phyloP scores from a whole-genome alignment of 2,888 invertebrate species.

The Acanthosoma haemorrhoidale region DNA sequence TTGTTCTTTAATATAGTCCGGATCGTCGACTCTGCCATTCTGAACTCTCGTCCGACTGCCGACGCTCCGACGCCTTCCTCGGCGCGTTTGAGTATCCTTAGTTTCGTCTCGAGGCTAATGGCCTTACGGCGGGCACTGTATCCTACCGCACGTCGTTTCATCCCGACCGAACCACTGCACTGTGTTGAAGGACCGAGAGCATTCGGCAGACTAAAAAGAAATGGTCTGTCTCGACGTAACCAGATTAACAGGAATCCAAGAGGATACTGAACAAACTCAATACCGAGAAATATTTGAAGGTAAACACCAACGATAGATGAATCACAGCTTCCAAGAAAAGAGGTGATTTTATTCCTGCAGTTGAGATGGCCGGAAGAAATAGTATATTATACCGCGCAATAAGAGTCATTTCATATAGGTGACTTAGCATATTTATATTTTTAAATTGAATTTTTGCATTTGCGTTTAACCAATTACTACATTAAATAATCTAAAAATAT shows the following conservation, averaged over 20 bases:
- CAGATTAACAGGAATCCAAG: not conserved
- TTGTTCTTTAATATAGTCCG: not conserved
- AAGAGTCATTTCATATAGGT: not conserved
- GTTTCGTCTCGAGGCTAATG: not conserved
- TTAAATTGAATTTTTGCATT: too few species aligned
- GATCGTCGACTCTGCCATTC: not conserved
- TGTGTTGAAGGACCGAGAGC: not conserved
- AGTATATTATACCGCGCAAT: not conserved
- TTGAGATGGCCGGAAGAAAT: not conserved
- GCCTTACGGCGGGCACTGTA: not conserved
- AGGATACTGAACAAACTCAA: slow-evolving; percentile 5
- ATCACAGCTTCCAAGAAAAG: slow-evolving; percentile 5
- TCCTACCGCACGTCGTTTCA: not conserved
- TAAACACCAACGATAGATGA: slow-evolving; percentile 12
- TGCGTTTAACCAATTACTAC: too few species aligned
- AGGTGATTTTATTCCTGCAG: not conserved
- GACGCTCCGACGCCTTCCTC: not conserved
- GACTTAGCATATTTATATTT: not conserved
- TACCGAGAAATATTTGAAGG: slow-evolving; percentile 10
- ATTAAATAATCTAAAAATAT: too few species aligned
- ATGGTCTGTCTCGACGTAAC: not conserved
- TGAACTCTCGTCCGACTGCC: not conserved
- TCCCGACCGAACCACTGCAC: not conserved
- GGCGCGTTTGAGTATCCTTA: not conserved
- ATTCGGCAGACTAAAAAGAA: not conserved